Evolutionary conservation across 2,113 vertebrate species (phyloP).

Genomic region (Pseudorhombus dupliciocellatus): DNA sequence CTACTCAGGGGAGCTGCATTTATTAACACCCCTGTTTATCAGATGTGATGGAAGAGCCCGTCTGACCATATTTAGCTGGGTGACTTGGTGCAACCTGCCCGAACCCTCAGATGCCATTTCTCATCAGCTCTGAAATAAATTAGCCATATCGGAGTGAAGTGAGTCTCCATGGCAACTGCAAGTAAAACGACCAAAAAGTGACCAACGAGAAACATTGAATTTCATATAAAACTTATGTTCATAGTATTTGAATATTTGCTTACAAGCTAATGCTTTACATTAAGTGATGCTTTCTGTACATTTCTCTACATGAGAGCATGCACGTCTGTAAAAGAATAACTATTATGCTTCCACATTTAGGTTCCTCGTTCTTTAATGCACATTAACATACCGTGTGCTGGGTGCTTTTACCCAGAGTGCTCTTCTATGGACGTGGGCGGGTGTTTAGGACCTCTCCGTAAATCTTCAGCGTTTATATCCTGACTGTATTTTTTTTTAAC

Average conservation of each 20-base stretch:
- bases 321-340: not conserved
- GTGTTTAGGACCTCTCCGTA: conserved; percentile 24
- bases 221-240: too few species aligned
- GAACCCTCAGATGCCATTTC: too few species aligned
- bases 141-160: too few species aligned
- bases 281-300: too few species aligned
- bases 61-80: conserved; percentile 50
- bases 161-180: too few species aligned
- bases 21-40: not conserved
- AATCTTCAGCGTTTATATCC: conserved; percentile 28
- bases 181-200: too few species aligned
- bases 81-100: too few species aligned
- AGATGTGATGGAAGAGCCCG: not conserved
- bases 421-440: conserved; percentile 38
- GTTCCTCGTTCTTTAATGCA: conserved; percentile 7
- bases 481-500: not conserved
- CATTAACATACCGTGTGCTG: conserved; percentile 31
- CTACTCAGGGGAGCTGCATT: conserved; percentile 21
- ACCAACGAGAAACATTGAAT: too few species aligned
- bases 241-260: too few species aligned
- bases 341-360: not conserved
- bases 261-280: too few species aligned
- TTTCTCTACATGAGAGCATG: too few species aligned
- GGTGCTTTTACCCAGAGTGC: conserved; percentile 44
- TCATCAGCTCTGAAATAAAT: not conserved